Evolutionary conservation across 2,797 vertebrate species (phyloP), one percentile per base, ranked within the genome.

Genomic region (Pipistrellus nathusii): DNA sequence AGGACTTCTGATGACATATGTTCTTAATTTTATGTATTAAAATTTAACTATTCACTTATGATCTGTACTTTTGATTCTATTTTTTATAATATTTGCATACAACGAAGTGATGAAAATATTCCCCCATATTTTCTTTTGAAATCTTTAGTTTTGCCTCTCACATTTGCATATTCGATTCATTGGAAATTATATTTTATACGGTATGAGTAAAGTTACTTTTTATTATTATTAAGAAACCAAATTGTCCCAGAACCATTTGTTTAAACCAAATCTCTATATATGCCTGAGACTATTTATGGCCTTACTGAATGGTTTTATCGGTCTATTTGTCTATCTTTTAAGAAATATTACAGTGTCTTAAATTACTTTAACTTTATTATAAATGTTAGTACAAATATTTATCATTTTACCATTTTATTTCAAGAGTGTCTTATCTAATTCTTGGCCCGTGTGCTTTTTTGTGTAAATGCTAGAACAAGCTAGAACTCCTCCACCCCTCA

Each of bases 211-310:
- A 69, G 14, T 77, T 78, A 14, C 51, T 21, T 88, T 84, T 76
- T 27, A 20, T 32, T 77, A 62, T 48, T 85, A 81, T 93, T 90
- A 88, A 66, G 76, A 76, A 90, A 85, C 35, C n/a, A 17, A 96
- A 59, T 10, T 64, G 9, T 64, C 62, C 30, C 21, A 85, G 23
- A 12, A 80, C 6, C 30, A 53, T n/a, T 55, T 94, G 11, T 48
- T 72, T 84, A 86, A 78, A 84, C 66, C 38, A 75, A 51, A 27
- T 64, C 35, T 72, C 14, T 12, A 44, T 23, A 30, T 27, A 57
- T 11, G 15, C 18, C 27, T 59, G 5, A 12, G 10, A 30, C 44
- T 25, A 38, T 20, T 71, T 66, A 46, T 15, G 5, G 41, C 13
- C 75, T 92, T 76, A 62, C 35, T 71, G n/a, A 88, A 44, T 68